Base-by-base conservation (phyloP, 2,113 vertebrate genomes). In the Plestiodon gilberti region DNA sequence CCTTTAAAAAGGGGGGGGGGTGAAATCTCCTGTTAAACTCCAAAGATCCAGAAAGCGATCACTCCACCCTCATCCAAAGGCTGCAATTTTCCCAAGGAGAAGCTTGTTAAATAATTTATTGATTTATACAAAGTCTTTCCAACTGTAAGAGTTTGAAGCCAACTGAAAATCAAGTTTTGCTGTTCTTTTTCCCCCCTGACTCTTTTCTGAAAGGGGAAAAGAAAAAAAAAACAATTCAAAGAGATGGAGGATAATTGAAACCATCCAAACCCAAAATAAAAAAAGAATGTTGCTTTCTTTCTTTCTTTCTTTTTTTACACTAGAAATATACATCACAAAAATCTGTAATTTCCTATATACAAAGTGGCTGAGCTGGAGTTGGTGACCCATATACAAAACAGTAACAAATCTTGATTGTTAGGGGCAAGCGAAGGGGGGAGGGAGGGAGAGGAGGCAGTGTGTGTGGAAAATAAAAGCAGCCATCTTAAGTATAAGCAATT, bases 91-190 rank as follows among this genome's bases (percentile, higher is more conserved):
- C 76, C 81, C 14, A 71, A 89, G 78, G 30, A 96, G 86, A 93
- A 96, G 96, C 94, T 96, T 97, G 98, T 98, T 98, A 98, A 98
- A 98, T 98, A 98, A 98, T 98, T 98, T 98, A 98, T 98, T 98
- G 96, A 97, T 97, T 94, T 96, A 97, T 98, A 98, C 97, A 98
- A 98, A 98, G 96, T 95, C 95, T 95, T 95, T 96, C 92, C 96
- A 95, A 93, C 95, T 90, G 67, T 71, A 84, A 83, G 71, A 89
- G 91, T 85, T 91, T 87, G 23, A 92, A 88, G 88, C 84, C 89
- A 90, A 82, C 43, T 89, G 82, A 93, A 94, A 95, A 94, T 88
- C 81, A 89, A 93, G 30, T 15, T n/a, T 89, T 80, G 69, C 0
- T 77, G 78, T 89, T 78, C 86, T 93, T 81, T 83, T 76, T 57